A percentile compares a stretch with the other conserved stretches of the same genome.
Conservation (phyloP, 2,888 invertebrate genomes). For the Acanthoscelides obtectus region DNA sequence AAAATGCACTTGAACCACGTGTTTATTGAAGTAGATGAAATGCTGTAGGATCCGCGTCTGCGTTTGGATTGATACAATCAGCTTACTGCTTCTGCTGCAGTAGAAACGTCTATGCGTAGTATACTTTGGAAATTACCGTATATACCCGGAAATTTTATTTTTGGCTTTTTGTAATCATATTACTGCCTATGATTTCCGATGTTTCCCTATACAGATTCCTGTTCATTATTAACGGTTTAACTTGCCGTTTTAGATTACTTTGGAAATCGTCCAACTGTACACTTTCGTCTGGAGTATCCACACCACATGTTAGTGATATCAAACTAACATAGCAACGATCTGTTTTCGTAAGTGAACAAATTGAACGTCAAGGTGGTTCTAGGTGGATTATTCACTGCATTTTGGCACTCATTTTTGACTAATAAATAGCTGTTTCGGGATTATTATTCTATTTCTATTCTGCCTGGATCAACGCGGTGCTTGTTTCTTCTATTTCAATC, state of each 20-base stretch:
- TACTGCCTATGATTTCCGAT: conserved; percentile 1
- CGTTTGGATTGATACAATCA: too few species aligned
- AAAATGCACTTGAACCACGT: too few species aligned
- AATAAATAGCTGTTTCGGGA: too few species aligned
- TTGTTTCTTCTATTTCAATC: too few species aligned
- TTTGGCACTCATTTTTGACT: too few species aligned
- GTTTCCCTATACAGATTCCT: not conserved
- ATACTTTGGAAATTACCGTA: not conserved
- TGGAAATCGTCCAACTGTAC: conserved; percentile 21
- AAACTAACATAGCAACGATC: not conserved
- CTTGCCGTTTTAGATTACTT: conserved; percentile 20
- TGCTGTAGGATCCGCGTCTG: too few species aligned
- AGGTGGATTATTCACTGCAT: not conserved
- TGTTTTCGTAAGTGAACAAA: not conserved
- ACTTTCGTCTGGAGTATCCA: conserved; percentile 17
- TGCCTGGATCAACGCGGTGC: too few species aligned
- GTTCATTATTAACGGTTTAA: not conserved
- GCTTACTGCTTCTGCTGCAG: too few species aligned
- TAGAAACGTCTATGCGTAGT: not conserved
- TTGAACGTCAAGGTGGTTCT: not conserved
- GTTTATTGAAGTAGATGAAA: too few species aligned
- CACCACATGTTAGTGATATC: conserved; percentile 11
- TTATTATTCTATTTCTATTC: too few species aligned
- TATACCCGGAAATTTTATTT: not conserved
- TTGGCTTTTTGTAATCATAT: not conserved